These are phyloP conservation scores for Synanthedon vespiformis DNA, from an alignment of 2,888 invertebrate genomes.

Conservation along the genomic window DNA sequence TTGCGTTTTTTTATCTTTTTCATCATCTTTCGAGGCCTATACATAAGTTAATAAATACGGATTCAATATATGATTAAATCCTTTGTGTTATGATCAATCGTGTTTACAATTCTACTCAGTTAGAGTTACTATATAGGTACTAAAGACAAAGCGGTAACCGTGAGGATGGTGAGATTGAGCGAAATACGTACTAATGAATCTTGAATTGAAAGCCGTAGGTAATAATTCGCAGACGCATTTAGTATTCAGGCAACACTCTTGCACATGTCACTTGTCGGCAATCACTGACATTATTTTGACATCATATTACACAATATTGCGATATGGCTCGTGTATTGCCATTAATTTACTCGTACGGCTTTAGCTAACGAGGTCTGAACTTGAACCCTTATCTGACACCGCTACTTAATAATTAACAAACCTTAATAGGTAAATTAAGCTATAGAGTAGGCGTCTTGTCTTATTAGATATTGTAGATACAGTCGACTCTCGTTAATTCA, in stretches of 20 bases:
- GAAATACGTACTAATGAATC: conserved; percentile 19
- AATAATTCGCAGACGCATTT: conserved; percentile 14
- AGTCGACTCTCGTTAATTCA: too few relatives aligned
- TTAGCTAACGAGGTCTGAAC: conserved; percentile 1
- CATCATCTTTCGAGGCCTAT: too few relatives aligned
- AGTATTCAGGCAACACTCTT: conserved; percentile 34
- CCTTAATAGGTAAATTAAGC: too few relatives aligned
- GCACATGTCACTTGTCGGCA: conserved; percentile 41
- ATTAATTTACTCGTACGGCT: conserved; percentile 15
- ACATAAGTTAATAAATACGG: too few relatives aligned
- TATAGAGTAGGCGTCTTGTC: too few relatives aligned
- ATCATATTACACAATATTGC: conserved; percentile 42
- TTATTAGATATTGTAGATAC: too few relatives aligned
- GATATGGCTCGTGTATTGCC: conserved; percentile 18
- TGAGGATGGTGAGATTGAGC: conserved; percentile 4
- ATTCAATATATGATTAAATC: neutral
- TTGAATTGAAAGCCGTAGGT: conserved; percentile 14
- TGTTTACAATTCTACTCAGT: neutral
- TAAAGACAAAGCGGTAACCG: neutral
- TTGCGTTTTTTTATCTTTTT: too few relatives aligned
- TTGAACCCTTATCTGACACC: too few relatives aligned
- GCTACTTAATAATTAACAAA: too few relatives aligned
- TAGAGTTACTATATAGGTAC: neutral
- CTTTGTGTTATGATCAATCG: neutral
- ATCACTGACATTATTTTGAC: conserved; percentile 45